Base-by-base conservation (phyloP, 2,888 invertebrate species). In the Nycteola revayana region DNA sequence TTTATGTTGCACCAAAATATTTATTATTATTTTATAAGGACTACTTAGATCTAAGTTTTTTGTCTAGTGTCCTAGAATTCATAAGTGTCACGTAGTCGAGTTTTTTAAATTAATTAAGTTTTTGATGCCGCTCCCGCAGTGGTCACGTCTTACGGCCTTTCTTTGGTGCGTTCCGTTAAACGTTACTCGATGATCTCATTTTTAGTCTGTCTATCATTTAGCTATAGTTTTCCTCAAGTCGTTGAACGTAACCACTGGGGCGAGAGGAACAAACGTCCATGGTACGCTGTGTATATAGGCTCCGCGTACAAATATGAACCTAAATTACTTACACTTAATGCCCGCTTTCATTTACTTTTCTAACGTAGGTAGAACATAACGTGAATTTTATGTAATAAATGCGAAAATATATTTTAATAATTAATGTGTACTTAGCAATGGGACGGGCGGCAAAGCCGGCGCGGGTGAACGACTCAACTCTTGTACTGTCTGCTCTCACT, bases 361-460 rank as follows among this genome's bases (percentile, higher is more conserved):
- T 85, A 85, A 84, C 71, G 77, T 88, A 87, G 85, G 81, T 87
- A 87, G 87, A 82, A 75, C 84, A 81, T 86, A 86, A 88, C 87
- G 84, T 88, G 83, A 88, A 88, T 87, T 87, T 86, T 88, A 85
- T 87, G 85, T 88, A 88, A 87, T 86, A 85, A 88, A 86, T 84
- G 87, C 86, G 83, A 79, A 84, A 81, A 86, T 88, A 88, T 88
- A 88, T 87, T 87, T 88, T 87, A 87, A 86, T 88, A 87, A 87
- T 86, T 82, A 87, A 78, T 81, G 83, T 87, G 87, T 87, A 87
- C 78, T 86, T 85, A 85, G 86, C 82, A 66, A 76, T 72, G 84
- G 82, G 75, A 81, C 76, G 74, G 76, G 80, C 80, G 85, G 85
- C 85, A 71, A 73, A 81, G 86, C 86, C 84, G 85, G 75, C 78